Base-by-base conservation (phyloP, 2,888 invertebrate species). In the Uloborus plumipes region DNA sequence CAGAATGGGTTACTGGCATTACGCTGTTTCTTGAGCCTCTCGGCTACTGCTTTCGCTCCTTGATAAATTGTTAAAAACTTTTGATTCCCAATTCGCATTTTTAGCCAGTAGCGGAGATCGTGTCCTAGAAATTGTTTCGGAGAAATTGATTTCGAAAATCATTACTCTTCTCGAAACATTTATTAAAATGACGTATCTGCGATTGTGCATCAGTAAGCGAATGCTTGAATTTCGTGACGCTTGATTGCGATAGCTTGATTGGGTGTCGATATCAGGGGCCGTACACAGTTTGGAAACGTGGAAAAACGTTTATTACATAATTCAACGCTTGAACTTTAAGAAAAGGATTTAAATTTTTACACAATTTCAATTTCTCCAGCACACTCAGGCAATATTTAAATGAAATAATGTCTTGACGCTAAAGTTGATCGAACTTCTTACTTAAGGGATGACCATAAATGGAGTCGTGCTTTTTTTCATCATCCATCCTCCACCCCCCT, bases 111-210 rank as follows among this genome's bases (percentile, higher is more conserved):
- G 64, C 51, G 49, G n/a, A 65, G 61, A 59, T 71, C 78, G 78
- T 78, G 78, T 47, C 4, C 58, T 31, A 50, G 64, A 77, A 77
- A 77, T 77, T 62, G 18, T 13, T 20, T 65, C 14, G 4, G 65
- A 65, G 76, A 76, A 64, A 64, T 39, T 58, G 64, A 77, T 76
- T 76, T 47, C 20, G 53, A 20, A 74, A 64, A 64, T 71, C 77
- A 78, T 78, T 61, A 64, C 64, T 78, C 71, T 71, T 71, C 51
- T 7, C 1, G 26, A 31, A 66, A 59, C 59, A 71, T 78, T 71
- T 65, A 71, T 78, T 71, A 65, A 71, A 78, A 70, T 58, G 50
- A 70, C 62, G 65, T 31, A 39, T 62, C 39, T 67, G 65, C n/a
- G 15, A n/a, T 50, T 49, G 49, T n/a, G 47, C 49, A 49, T 47